Percentiles rank a stretch among this genome's conserved stretches.
phyloP scores from a whole-genome alignment of 2,888 invertebrate genomes.

The Horisme vitalbata region DNA sequence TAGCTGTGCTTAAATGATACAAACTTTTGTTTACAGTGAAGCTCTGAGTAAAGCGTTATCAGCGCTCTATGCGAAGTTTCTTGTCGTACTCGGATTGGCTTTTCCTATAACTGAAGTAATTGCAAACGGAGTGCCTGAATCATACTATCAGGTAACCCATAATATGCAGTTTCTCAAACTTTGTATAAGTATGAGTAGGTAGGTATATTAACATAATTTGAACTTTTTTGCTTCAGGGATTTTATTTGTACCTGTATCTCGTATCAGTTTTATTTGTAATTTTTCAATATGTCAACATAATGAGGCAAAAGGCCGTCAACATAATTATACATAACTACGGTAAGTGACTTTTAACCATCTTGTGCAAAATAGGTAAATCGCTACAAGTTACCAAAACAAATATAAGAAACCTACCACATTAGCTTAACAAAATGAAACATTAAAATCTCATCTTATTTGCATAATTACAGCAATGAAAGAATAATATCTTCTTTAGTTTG shows the following conservation, averaged over 20 bases:
- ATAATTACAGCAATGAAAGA: conserved; percentile 73
- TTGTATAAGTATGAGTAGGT: too few species aligned
- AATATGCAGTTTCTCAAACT: too few species aligned
- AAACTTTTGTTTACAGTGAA: conserved; percentile 75
- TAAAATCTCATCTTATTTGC: conserved; percentile 81
- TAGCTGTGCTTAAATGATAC: neutral
- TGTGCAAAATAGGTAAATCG: conserved; percentile 32
- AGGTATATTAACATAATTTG: too few species aligned
- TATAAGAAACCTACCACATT: conserved; percentile 71
- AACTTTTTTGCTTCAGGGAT: conserved; percentile 83
- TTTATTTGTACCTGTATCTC: conserved; percentile 91
- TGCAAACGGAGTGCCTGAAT: conserved; percentile 88
- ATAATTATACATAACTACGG: conserved; percentile 81
- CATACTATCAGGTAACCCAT: conserved; percentile 86
- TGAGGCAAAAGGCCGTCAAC: conserved; percentile 85
- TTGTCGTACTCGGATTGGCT: conserved; percentile 92
- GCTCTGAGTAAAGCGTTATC: conserved; percentile 89
- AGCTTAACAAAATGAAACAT: conserved; percentile 79
- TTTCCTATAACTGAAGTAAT: conserved; percentile 94
- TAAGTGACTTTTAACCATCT: conserved; percentile 42
- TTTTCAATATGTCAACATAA: conserved; percentile 86
- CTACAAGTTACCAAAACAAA: conserved; percentile 35
- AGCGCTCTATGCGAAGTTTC: conserved; percentile 91
- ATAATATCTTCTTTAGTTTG: conserved; percentile 71
- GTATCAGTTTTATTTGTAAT: conserved; percentile 90